Evolutionary conservation across 2,113 vertebrate species (phyloP).

Genomic region (Ictalurus punctatus): DNA sequence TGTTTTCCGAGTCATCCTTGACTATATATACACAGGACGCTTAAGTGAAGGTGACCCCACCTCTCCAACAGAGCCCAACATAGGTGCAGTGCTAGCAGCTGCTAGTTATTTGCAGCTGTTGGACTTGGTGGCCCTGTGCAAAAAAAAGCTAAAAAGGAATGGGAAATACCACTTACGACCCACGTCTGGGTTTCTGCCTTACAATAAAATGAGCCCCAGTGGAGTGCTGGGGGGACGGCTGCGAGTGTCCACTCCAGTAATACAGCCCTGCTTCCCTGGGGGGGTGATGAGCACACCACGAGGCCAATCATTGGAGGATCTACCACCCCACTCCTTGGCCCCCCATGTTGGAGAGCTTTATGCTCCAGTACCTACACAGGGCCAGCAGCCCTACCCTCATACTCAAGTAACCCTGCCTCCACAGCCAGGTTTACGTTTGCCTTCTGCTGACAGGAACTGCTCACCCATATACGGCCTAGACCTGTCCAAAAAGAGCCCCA

Average conservation of each 20-base stretch:
- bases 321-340: slow-evolving; percentile 76
- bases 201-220: slow-evolving; percentile 74
- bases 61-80: slow-evolving; percentile 80
- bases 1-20: slow-evolving; percentile 94
- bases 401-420: slow-evolving; percentile 74
- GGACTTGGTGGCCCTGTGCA: slow-evolving; percentile 93
- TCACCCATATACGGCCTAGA: slow-evolving; percentile 92
- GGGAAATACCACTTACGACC: slow-evolving; percentile 89
- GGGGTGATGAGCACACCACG: slow-evolving; percentile 67
- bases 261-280: slow-evolving; percentile 86
- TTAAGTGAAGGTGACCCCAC: slow-evolving; percentile 83
- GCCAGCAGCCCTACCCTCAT: slow-evolving; percentile 76
- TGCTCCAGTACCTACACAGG: slow-evolving; percentile 79
- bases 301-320: slow-evolving; percentile 72
- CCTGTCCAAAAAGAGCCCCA: slow-evolving; percentile 96
- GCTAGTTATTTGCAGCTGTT: slow-evolving; percentile 98
- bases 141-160: slow-evolving; percentile 92
- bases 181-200: slow-evolving; percentile 80
- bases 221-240: slow-evolving; percentile 74
- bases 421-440: slow-evolving; percentile 66
- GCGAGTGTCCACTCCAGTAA: slow-evolving; percentile 87
- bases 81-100: slow-evolving; percentile 89
- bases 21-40: slow-evolving; percentile 98
- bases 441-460: slow-evolving; percentile 82
- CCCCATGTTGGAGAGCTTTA: slow-evolving; percentile 89